A percentile compares a stretch with the other conserved stretches of the same genome.
Conservation (phyloP, 1,140 invertebrate species). For the Euglossa dilemma region DNA sequence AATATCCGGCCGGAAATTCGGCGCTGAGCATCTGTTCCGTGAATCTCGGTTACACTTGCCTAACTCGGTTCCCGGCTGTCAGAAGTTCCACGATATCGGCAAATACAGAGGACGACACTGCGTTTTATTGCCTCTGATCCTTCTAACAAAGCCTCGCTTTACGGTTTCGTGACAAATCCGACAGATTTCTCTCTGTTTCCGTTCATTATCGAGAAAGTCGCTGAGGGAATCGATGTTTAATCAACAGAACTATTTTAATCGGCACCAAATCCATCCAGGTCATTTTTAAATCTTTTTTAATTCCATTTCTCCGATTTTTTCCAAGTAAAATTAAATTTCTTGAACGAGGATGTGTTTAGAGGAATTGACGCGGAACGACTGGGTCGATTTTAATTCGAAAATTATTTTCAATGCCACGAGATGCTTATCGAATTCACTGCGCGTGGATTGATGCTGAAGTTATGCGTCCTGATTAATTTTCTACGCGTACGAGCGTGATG, state of each 20-base stretch:
- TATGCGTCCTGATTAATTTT: too few species aligned
- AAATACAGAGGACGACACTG: too few species aligned
- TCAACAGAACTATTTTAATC: too few species aligned
- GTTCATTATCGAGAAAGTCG: not conserved
- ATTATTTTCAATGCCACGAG: too few species aligned
- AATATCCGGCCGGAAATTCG: conserved; percentile 66
- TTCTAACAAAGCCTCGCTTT: not conserved
- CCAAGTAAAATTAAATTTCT: too few species aligned
- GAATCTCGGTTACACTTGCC: conserved; percentile 12
- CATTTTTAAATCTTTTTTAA: not conserved
- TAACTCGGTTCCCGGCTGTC: not conserved
- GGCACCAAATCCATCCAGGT: too few species aligned
- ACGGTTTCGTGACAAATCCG: fast-evolving
- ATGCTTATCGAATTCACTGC: too few species aligned
- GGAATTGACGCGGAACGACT: too few species aligned
- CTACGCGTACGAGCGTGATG: too few species aligned
- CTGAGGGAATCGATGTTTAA: not conserved
- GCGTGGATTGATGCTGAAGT: too few species aligned
- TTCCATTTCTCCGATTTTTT: not conserved
- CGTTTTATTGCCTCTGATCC: not conserved
- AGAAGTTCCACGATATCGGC: not conserved
- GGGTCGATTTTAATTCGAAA: too few species aligned
- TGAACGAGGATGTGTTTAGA: too few species aligned
- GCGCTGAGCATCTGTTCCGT: conserved; percentile 7
- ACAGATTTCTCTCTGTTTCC: not conserved